Evolutionary conservation across 2,113 vertebrate genomes (phyloP), one percentile per base, ranked within the genome.

Genomic region (Apus apus): DNA sequence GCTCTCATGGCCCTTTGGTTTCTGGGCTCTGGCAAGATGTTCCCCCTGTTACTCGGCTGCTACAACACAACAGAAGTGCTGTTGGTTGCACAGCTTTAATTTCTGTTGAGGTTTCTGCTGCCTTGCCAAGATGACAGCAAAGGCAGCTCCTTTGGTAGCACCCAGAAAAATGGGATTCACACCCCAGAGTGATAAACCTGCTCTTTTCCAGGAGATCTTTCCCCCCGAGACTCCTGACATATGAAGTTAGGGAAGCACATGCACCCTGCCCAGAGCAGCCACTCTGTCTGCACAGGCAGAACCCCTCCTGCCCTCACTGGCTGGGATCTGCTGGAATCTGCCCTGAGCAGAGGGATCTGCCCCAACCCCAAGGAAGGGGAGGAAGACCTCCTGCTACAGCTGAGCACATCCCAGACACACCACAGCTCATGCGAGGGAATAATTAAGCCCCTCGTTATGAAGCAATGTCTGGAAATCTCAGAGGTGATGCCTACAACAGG

Each of bases 201-300:
- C 81, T 68, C 81, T 34, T 78, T 74, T 79, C 57, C 68, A 74
- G 77, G 36, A 85, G n/a, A 25, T 22, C 40, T 61, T 71, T 82
- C 57, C 53, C 45, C 76, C 84, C 3, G 19, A 40, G 67, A 26
- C 51, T 15, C 19, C 3, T 1, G 12, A 6, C 1, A 0, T 0
- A 2, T 0, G 9, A 14, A 23, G 48, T 1, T 11, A 38, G 65
- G 38, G n/a, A 13, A 40, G 75, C 43, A 8, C 1, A 1, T 22
- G 2, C 0, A 1, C 20, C 15, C 9, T 30, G 51, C 21, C 68
- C 53, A 13, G 40, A 14, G 40, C 40, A 40, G 40, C 40, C 40
- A 40, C 40, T 40, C 40, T 40, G 40, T 13, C 40, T 48, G 46
- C 77, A 2, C 46, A 7, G 57, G 45, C 34, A n/a, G 50, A 22